Base-by-base conservation (phyloP, 2,797 vertebrate species). In the Falco berigora region DNA sequence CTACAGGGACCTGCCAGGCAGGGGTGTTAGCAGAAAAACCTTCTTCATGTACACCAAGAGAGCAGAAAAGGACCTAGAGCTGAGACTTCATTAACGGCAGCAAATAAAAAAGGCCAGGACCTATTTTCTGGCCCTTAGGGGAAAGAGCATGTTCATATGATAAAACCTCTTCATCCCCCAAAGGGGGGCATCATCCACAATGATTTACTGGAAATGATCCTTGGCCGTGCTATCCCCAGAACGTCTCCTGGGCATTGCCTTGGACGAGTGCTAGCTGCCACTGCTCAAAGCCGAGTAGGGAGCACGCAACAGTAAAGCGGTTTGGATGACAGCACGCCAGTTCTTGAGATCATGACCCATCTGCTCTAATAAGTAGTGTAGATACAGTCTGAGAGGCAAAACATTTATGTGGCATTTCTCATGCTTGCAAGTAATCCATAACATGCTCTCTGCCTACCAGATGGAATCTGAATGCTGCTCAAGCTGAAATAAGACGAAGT, bases 91-190 rank as follows among this genome's bases (percentile, higher is more conserved):
- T 17, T 68, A 21, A n/a, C 0, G 49, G 49, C n/a, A 71, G 84
- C 44, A n/a, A 61, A 58, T 2, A n/a, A 55, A 36, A n/a, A 38
- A n/a, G 9, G 5, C 32, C 12, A 36, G 25, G 62, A 19, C 36
- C 14, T 17, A 8, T 27, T 66, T 64, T 75, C 53, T 49, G 62
- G 7, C 23, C 20, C 30, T 68, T 8, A 22, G 6, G 21, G 50
- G 14, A 87, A 89, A 89, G 0, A 1, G 1, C 23, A 22, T 1
- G 0, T 46, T 53, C 50, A 17, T 24, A 64, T 4, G 15, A 44
- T 24, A 44, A 42, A 81, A 49, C 5, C 27, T 47, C 56, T 28
- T 38, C 30, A 56, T 8, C 18, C 25, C 42, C 9, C 20, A 10
- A 69, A 85, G 23, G 30, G 36, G 34, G 50, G 25, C 52, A 16